Percentiles rank a stretch among this genome's conserved stretches.
Conservation (phyloP, 2,888 invertebrate genomes). For the Iselma pallidipennis region DNA sequence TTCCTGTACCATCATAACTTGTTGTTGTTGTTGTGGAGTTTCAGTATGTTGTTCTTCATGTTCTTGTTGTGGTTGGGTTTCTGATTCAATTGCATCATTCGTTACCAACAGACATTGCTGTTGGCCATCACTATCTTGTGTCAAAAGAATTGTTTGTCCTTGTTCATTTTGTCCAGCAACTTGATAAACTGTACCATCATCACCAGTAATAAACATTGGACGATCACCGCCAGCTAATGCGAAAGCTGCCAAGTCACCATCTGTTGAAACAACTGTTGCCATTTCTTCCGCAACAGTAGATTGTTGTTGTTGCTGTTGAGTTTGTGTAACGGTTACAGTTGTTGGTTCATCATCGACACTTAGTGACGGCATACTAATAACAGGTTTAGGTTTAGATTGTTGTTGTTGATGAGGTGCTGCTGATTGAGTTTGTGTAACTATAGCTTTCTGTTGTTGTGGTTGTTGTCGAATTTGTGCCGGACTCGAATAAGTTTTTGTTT, state of each 20-base stretch:
- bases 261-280: conserved; percentile 3
- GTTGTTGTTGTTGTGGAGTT: neutral
- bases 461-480: neutral
- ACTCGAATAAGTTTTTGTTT: conserved; percentile 20
- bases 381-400: conserved; percentile 37
- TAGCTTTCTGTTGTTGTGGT: neutral
- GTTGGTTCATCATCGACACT: conserved; percentile 46
- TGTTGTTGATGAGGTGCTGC: neutral
- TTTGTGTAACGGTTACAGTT: conserved; percentile 42
- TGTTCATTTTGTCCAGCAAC: conserved; percentile 75
- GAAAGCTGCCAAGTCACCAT: conserved; percentile 44
- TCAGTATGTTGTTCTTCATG: conserved; percentile 43
- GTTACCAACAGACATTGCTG: conserved; percentile 72
- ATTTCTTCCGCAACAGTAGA: conserved; percentile 17
- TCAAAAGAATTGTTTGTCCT: conserved; percentile 74
- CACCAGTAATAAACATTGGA: conserved; percentile 79
- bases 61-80: conserved; percentile 31
- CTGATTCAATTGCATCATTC: conserved; percentile 62
- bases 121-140: conserved; percentile 69
- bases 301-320: conserved; percentile 6
- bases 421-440: neutral
- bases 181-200: conserved; percentile 81
- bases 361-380: conserved; percentile 50
- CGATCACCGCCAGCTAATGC: conserved; percentile 55
- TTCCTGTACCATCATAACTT: conserved; percentile 18